phyloP scores from a whole-genome alignment of 2,888 invertebrate genomes.

The Anoncus sp. region DNA sequence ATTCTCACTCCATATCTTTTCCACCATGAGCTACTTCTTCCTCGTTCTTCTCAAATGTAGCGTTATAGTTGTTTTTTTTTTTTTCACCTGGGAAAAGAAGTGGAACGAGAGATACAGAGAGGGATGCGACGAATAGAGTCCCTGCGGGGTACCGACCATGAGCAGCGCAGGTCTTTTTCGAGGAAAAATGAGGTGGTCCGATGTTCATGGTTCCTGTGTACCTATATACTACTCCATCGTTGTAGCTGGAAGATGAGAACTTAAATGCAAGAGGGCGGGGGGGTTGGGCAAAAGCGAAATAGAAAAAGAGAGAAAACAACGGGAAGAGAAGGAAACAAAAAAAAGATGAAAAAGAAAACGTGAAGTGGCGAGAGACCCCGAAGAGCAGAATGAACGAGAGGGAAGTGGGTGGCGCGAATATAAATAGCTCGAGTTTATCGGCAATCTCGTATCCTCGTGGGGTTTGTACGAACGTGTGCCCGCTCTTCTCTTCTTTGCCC shows the following conservation, averaged over 20 bases:
- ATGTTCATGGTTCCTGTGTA: background rate
- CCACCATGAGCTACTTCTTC: background rate
- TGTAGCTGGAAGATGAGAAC: conserved; percentile 61
- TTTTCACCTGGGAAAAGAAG: conserved; percentile 50
- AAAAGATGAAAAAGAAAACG: conserved; percentile 7
- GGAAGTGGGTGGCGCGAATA: conserved; percentile 58
- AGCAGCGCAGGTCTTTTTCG: conserved; percentile 48
- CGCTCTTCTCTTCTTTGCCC: conserved; percentile 16
- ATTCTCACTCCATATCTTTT: conserved; percentile 26
- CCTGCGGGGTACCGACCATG: conserved; percentile 51
- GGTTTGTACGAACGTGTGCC: conserved; percentile 4
- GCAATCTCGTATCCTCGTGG: conserved; percentile 70
- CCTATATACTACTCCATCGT: background rate
- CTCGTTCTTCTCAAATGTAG: conserved; percentile 20
- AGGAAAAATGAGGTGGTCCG: conserved; percentile 52
- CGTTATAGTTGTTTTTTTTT: conserved; percentile 28
- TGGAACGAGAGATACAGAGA: conserved; percentile 4
- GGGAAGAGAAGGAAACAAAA: conserved; percentile 61
- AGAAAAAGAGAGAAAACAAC: conserved; percentile 11
- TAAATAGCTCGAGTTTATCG: conserved; percentile 72
- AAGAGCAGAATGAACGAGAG: conserved; percentile 29
- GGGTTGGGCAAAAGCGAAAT: conserved; percentile 27
- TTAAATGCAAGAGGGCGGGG: conserved; percentile 54
- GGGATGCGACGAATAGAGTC: conserved; percentile 46
- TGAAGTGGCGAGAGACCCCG: conserved; percentile 6